Evolutionary conservation across 2,113 vertebrate genomes (phyloP).

Genomic region (Sapayoa aenigma): DNA sequence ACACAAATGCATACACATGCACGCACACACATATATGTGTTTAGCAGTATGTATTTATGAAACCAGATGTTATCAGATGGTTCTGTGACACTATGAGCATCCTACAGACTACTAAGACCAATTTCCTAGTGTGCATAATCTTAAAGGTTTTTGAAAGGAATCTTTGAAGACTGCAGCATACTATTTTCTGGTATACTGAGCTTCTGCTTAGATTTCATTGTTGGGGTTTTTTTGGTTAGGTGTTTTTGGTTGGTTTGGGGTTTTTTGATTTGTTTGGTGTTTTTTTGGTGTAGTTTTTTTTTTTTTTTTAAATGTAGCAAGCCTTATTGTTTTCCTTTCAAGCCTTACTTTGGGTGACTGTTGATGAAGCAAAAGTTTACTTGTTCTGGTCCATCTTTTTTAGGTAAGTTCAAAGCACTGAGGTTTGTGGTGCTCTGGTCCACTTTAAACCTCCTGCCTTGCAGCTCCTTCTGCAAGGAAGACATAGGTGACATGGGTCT

Average conservation of each 20-base stretch:
- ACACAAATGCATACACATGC: not conserved
- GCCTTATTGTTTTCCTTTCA: not conserved
- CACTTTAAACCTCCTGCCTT: not conserved
- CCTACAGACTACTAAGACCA: not conserved
- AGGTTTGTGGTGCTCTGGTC: not conserved
- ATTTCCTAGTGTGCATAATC: not conserved
- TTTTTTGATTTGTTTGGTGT: too few relatives aligned
- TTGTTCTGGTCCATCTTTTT: not conserved
- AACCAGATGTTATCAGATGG: not conserved
- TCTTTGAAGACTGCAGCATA: not conserved
- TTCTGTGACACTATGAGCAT: not conserved
- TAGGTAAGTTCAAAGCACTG: not conserved
- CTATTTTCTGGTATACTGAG: not conserved
- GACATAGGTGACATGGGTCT: not conserved
- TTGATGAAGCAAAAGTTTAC: not conserved
- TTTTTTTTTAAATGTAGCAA: not conserved
- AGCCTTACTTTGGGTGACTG: not conserved
- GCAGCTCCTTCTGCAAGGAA: not conserved
- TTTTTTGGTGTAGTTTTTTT: not conserved
- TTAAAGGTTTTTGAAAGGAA: not conserved
- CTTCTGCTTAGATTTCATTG: not conserved
- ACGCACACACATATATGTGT: not conserved
- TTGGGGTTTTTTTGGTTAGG: not conserved
- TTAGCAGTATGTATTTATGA: not conserved
- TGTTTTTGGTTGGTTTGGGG: not conserved